These are phyloP conservation scores for Hylia prasina DNA, from an alignment of 2,113 vertebrate species.

Conservation along the genomic window DNA sequence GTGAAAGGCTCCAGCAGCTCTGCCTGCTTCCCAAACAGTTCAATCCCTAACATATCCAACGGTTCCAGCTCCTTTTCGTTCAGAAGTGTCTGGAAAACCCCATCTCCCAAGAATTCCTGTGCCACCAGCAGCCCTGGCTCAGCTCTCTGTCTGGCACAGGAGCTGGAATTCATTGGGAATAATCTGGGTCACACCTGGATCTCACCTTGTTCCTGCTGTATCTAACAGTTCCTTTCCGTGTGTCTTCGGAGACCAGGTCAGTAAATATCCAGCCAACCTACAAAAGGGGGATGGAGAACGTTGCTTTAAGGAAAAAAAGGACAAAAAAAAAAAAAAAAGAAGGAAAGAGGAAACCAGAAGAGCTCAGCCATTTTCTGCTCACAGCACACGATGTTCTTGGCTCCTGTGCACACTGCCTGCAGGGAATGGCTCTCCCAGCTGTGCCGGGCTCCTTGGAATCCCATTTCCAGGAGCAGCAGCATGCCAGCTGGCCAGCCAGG, in stretches of 20 bases:
- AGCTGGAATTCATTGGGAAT: not conserved
- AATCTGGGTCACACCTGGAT: not conserved
- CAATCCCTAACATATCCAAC: not conserved
- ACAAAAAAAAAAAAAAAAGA: not conserved
- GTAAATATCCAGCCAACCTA: constrained; percentile 99
- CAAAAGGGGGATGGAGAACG: not conserved
- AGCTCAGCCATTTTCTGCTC: constrained; percentile 19
- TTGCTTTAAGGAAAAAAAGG: not conserved
- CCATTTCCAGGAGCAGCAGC: constrained; percentile 49
- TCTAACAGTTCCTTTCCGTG: constrained; percentile 92
- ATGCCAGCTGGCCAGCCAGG: constrained; percentile 30
- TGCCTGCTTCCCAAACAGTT: not conserved
- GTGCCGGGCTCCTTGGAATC: constrained; percentile 31
- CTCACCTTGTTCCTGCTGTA: constrained; percentile 92
- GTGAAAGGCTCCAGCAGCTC: not conserved
- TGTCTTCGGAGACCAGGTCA: constrained; percentile 94
- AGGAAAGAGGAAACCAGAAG: not conserved
- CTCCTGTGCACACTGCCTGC: constrained; percentile 29
- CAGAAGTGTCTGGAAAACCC: not conserved
- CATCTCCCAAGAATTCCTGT: not conserved
- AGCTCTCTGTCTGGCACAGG: not conserved
- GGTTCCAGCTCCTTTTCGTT: not conserved
- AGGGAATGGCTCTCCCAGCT: constrained; percentile 62
- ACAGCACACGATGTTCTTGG: constrained; percentile 59
- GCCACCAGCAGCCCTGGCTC: not conserved